These are phyloP conservation scores for Euzetes globulus DNA, from an alignment of 2,888 invertebrate genomes.

Conservation along the genomic window DNA sequence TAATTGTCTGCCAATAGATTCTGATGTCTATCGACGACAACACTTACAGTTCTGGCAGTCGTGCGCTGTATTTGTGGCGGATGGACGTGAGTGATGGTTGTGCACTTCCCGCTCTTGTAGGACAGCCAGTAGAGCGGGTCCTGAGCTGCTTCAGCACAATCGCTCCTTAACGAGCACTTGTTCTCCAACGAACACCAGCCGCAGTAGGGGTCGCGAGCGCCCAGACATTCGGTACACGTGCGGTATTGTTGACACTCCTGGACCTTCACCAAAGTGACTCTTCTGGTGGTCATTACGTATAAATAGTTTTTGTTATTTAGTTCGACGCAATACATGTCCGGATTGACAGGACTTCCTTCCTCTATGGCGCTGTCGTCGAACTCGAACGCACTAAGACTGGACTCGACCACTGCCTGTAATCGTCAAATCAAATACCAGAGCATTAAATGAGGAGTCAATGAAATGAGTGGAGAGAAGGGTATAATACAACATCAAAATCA, in stretches of 20 bases:
- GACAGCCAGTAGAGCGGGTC: slow-evolving; percentile 92
- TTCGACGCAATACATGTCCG: slow-evolving; percentile 85
- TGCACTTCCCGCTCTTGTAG: slow-evolving; percentile 92
- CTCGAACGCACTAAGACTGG: slow-evolving; percentile 59
- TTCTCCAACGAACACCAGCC: slow-evolving; percentile 96
- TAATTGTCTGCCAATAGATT: slow-evolving; percentile 28
- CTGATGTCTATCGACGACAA: slow-evolving; percentile 8
- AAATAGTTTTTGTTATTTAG: slow-evolving; percentile 62
- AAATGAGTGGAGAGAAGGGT: too few relatives aligned
- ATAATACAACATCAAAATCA: neutral
- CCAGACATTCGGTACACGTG: slow-evolving; percentile 82
- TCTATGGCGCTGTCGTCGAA: slow-evolving; percentile 82
- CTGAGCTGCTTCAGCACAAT: slow-evolving; percentile 80
- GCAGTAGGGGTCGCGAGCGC: slow-evolving; percentile 91
- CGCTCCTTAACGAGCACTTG: slow-evolving; percentile 83
- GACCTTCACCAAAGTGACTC: slow-evolving; percentile 84
- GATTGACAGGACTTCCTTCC: slow-evolving; percentile 70
- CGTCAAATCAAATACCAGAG: neutral
- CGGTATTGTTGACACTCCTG: slow-evolving; percentile 86
- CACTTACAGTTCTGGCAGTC: slow-evolving; percentile 69
- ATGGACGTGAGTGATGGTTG: slow-evolving; percentile 82
- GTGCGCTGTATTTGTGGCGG: slow-evolving; percentile 87
- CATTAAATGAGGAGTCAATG: neutral
- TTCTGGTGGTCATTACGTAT: slow-evolving; percentile 84
- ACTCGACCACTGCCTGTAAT: slow-evolving; percentile 66